Conservation (phyloP, 35 echinoderm and acorn worm species). For the Diadema setosum region DNA sequence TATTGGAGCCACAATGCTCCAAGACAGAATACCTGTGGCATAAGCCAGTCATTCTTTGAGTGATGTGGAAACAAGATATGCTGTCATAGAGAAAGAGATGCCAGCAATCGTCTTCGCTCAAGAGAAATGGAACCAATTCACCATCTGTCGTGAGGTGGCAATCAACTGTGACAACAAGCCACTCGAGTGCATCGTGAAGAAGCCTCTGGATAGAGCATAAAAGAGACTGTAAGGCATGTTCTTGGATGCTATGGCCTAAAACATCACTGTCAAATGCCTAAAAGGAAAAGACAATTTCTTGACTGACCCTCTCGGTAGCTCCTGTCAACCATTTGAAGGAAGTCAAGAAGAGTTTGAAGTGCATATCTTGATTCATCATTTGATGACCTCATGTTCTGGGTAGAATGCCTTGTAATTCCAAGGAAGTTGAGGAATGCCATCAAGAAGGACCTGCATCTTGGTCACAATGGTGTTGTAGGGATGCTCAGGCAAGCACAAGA, state of each 20-base stretch:
- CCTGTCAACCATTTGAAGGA: background rate
- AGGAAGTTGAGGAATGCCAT: background rate
- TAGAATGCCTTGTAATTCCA: slow-evolving; percentile 12
- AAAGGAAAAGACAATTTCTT: too few relatives aligned
- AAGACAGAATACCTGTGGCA: background rate
- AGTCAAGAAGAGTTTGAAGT: too few relatives aligned
- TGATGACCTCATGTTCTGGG: slow-evolving; percentile 36
- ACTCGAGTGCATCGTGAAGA: background rate
- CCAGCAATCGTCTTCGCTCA: background rate
- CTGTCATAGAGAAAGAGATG: slow-evolving; percentile 30
- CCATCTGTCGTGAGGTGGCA: slow-evolving; percentile 13
- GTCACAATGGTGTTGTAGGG: slow-evolving; percentile 26
- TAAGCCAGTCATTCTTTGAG: background rate
- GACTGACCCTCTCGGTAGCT: background rate
- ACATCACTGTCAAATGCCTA: background rate
- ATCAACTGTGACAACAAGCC: background rate
- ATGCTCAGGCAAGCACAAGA: background rate
- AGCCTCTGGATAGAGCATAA: slow-evolving; percentile 19
- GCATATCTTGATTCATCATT: too few relatives aligned
- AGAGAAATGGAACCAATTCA: background rate
- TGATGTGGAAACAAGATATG: background rate
- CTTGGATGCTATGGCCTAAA: background rate
- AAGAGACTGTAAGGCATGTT: slow-evolving; percentile 51
- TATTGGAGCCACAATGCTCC: background rate
- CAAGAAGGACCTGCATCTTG: background rate